Evolutionary conservation across 1,140 invertebrate species (phyloP).

Genomic region (Musca domestica): DNA sequence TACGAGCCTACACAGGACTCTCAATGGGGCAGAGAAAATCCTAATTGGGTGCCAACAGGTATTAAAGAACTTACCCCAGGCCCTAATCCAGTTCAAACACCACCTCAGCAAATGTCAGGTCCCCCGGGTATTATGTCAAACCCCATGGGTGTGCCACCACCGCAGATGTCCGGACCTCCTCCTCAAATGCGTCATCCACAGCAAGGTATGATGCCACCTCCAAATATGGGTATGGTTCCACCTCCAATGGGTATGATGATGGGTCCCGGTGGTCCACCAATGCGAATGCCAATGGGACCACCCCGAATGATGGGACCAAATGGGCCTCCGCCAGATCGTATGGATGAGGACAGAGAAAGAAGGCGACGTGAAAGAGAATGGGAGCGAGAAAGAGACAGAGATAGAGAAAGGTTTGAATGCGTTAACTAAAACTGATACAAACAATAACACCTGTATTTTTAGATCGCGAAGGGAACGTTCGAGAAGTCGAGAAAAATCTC

Average conservation of each 20-base stretch:
- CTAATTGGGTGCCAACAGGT: constrained; percentile 61
- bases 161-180: constrained; percentile 53
- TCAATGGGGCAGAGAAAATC: constrained; percentile 63
- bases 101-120: constrained; percentile 43
- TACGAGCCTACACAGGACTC: constrained; percentile 73
- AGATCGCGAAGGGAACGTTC: constrained; percentile 56
- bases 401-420: constrained; percentile 37
- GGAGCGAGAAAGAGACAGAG: constrained; percentile 45
- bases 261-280: constrained; percentile 31
- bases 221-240: constrained; percentile 51
- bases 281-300: constrained; percentile 38
- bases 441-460: background rate
- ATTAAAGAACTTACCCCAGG: constrained; percentile 65
- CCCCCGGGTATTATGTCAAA: constrained; percentile 51
- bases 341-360: constrained; percentile 30
- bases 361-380: constrained; percentile 34
- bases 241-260: constrained; percentile 47
- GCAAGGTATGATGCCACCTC: constrained; percentile 40
- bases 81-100: constrained; percentile 44
- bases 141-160: constrained; percentile 48
- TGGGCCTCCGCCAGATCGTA: constrained; percentile 13
- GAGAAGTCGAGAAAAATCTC: constrained; percentile 58
- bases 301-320: constrained; percentile 34
- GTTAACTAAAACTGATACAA: background rate
- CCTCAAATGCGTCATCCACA: constrained; percentile 40